These are phyloP conservation scores for Antennarius maculatus DNA, from an alignment of 2,797 vertebrate genomes.

Conservation along the genomic window DNA sequence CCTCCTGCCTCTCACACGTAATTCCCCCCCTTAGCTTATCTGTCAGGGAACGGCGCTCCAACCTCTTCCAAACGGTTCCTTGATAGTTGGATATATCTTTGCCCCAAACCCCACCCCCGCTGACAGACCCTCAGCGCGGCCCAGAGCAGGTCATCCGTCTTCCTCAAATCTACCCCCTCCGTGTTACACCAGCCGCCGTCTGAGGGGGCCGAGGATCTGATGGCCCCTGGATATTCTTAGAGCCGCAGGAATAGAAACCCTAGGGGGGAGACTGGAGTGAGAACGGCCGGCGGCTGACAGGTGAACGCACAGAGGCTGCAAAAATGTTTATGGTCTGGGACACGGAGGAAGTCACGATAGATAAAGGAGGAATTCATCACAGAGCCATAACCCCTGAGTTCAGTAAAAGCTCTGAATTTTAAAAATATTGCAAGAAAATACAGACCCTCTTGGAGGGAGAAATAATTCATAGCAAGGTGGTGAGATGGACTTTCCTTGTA, in stretches of 20 bases:
- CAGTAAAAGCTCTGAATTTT: constrained; percentile 72
- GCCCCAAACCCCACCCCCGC: constrained; percentile 36
- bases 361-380: constrained; percentile 76
- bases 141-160: constrained; percentile 61
- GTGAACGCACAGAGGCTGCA: constrained; percentile 58
- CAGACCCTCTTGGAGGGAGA: constrained; percentile 50
- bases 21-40: constrained; percentile 43
- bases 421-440: constrained; percentile 64
- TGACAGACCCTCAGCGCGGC: constrained; percentile 15
- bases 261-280: constrained; percentile 29
- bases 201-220: constrained; percentile 50
- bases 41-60: constrained; percentile 46
- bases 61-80: constrained; percentile 64
- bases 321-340: constrained; percentile 69
- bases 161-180: constrained; percentile 64
- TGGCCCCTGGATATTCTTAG: constrained; percentile 79
- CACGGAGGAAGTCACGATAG: constrained; percentile 68
- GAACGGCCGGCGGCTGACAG: constrained; percentile 53
- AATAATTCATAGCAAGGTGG: constrained; percentile 74
- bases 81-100: constrained; percentile 65
- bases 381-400: constrained; percentile 55
- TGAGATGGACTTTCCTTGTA: constrained; percentile 80
- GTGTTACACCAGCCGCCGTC: constrained; percentile 47
- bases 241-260: constrained; percentile 62
- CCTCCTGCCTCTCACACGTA: constrained; percentile 36